Percentiles rank a stretch among this genome's conserved stretches.
These are phyloP conservation scores for Porites evermanni DNA, from an alignment of 92 coral and sea anemone species.

Conservation along the genomic window DNA sequence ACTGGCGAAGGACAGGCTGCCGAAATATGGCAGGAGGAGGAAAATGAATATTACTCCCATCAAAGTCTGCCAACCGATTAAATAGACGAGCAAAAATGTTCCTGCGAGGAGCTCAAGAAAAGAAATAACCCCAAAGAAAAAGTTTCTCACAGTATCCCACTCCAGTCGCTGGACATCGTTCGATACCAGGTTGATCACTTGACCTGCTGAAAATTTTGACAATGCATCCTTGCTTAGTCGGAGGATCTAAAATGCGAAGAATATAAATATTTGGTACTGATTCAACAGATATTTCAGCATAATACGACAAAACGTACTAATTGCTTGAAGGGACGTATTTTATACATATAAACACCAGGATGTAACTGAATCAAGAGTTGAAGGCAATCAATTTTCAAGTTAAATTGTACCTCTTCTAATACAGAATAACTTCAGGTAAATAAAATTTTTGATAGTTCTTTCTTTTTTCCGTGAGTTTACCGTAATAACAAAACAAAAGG, in stretches of 20 bases:
- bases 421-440: too few relatives aligned
- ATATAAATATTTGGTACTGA: neutral
- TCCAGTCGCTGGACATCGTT: slow-evolving; percentile 11
- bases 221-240: neutral
- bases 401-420: too few relatives aligned
- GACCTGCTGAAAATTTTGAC: neutral
- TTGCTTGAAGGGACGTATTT: too few relatives aligned
- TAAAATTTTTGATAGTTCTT: too few relatives aligned
- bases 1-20: neutral
- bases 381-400: too few relatives aligned
- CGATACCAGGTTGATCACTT: neutral
- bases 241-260: neutral
- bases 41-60: slow-evolving; percentile 9
- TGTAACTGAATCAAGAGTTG: too few relatives aligned
- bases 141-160: neutral
- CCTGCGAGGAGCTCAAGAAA: neutral
- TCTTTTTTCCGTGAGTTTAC: too few relatives aligned
- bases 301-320: too few relatives aligned
- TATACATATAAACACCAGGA: too few relatives aligned
- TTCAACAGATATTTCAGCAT: too few relatives aligned
- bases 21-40: slow-evolving; percentile 17
- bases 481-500: too few relatives aligned
- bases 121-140: neutral
- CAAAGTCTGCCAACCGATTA: neutral
- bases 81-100: neutral